These are phyloP conservation scores for Hirundo rustica DNA, from an alignment of 2,797 vertebrate genomes.

Conservation along the genomic window DNA sequence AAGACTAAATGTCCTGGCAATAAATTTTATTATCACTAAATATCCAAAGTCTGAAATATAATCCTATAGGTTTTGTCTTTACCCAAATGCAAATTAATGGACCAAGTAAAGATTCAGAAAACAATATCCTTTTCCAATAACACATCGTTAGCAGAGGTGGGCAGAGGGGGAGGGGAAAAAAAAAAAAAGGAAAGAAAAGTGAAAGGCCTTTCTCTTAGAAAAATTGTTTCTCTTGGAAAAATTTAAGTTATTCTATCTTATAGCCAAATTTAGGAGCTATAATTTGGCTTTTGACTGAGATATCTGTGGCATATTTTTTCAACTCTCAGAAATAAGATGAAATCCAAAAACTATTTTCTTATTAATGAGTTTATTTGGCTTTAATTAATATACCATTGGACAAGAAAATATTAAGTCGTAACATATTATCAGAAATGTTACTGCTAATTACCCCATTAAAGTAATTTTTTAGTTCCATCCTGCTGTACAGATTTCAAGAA, in stretches of 20 bases:
- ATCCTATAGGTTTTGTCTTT: not conserved
- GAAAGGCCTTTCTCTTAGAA: not conserved
- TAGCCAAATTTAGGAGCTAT: not conserved
- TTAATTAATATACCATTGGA: not conserved
- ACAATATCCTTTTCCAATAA: not conserved
- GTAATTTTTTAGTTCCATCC: not conserved
- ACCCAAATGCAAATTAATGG: not conserved
- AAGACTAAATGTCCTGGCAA: not conserved
- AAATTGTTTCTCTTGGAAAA: not conserved
- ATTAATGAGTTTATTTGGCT: not conserved
- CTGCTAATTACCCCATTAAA: not conserved
- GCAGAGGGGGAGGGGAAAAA: fast-evolving
- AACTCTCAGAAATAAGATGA: not conserved
- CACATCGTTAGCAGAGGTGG: not conserved
- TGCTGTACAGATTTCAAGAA: not conserved
- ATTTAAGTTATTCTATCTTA: not conserved
- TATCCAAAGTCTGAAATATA: not conserved
- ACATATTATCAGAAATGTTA: not conserved
- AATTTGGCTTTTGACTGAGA: not conserved
- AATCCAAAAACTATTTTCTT: not conserved
- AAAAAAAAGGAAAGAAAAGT: not conserved
- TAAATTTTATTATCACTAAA: not conserved
- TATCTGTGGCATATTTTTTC: not conserved
- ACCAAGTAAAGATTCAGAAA: not conserved
- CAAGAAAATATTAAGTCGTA: not conserved